These are phyloP conservation scores for Axis porcinus DNA, from an alignment of 2,113 vertebrate genomes.

Conservation along the genomic window DNA sequence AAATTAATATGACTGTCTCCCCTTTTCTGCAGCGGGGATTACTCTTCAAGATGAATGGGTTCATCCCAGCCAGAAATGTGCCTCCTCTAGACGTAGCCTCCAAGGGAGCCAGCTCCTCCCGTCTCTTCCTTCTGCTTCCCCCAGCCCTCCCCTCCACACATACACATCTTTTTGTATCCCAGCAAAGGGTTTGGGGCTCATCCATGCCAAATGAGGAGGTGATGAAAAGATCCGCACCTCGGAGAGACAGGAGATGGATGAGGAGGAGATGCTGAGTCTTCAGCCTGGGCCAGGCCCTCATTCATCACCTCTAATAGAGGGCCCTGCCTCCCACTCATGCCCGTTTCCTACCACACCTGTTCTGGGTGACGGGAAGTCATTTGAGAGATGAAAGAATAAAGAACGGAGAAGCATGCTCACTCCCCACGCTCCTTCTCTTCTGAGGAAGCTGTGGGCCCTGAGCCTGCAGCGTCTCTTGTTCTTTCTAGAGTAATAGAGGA, in stretches of 20 bases:
- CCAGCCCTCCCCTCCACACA: background rate
- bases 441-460: background rate
- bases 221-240: constrained; percentile 66
- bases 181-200: constrained; percentile 42
- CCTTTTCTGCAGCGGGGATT: constrained; percentile 70
- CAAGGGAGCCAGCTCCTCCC: background rate
- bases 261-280: constrained; percentile 47
- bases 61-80: constrained; percentile 44
- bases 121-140: background rate
- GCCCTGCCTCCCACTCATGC: background rate
- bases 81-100: constrained; percentile 28
- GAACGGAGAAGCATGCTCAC: background rate
- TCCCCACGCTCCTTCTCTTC: background rate
- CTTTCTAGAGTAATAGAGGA: background rate
- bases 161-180: background rate
- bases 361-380: constrained; percentile 53
- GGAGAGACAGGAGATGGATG: constrained; percentile 68
- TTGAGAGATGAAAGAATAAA: constrained; percentile 22
- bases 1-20: constrained; percentile 81
- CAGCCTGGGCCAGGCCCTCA: constrained; percentile 34
- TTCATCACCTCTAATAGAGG: constrained; percentile 70
- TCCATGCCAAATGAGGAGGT: constrained; percentile 31
- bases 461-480: background rate
- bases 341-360: constrained; percentile 53
- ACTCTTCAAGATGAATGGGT: constrained; percentile 79